phyloP scores from a whole-genome alignment of 2,797 vertebrate species.

The Pantherophis alleghaniensis region DNA sequence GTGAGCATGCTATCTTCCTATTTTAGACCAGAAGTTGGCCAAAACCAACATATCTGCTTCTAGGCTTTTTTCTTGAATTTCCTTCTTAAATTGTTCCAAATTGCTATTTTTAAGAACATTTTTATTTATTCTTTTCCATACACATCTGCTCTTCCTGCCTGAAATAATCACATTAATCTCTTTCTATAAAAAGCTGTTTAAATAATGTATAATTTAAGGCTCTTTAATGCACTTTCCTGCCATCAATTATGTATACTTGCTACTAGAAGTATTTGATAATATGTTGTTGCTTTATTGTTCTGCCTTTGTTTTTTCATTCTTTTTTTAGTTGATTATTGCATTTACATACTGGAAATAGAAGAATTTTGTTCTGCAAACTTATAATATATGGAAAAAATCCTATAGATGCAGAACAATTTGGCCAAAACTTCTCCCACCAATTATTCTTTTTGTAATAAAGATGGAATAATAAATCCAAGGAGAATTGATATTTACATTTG shows the following conservation, averaged over 20 bases:
- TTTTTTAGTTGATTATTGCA: constrained; percentile 28
- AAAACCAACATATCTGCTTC: not conserved
- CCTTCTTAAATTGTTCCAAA: not conserved
- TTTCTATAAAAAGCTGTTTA: constrained; percentile 59
- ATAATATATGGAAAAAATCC: not conserved
- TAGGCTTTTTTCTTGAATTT: not conserved
- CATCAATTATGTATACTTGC: constrained; percentile 63
- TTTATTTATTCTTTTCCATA: constrained; percentile 8
- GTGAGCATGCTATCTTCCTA: not conserved
- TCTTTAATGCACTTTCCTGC: constrained; percentile 42
- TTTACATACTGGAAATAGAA: not conserved
- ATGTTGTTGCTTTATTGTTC: constrained; percentile 35
- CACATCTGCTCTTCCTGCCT: not conserved
- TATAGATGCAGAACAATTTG: accelerated
- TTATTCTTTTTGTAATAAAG: not conserved
- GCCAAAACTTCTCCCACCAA: not conserved
- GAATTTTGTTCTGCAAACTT: not conserved
- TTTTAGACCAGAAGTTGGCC: not conserved
- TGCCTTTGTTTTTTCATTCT: constrained; percentile 1
- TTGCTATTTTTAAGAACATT: not conserved
- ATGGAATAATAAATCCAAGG: not conserved
- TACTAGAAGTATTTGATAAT: constrained; percentile 41
- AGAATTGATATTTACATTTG: not conserved
- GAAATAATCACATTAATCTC: constrained; percentile 52
- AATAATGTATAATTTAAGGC: constrained; percentile 60